These are phyloP conservation scores for Cuculus canorus DNA, from an alignment of 2,797 vertebrate species.

Conservation along the genomic window DNA sequence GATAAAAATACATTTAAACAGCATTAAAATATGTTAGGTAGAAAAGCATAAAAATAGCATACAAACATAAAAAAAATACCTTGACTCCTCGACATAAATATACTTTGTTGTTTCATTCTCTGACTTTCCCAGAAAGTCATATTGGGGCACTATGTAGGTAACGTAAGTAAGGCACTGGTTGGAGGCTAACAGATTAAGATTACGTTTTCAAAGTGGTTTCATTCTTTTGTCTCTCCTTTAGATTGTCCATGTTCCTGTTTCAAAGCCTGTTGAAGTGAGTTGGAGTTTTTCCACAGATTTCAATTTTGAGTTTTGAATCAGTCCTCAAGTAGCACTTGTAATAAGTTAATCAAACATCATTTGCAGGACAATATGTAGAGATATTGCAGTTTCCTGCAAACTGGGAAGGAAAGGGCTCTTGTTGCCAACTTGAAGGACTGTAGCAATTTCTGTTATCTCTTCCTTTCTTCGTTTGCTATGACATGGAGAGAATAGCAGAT, in stretches of 20 bases:
- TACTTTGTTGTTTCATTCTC: background rate
- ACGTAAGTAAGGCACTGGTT: background rate
- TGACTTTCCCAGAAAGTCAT: conserved; percentile 1
- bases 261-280: background rate
- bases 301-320: background rate
- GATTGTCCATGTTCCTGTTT: background rate
- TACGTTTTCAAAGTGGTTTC: background rate
- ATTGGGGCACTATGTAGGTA: background rate
- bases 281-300: background rate
- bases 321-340: background rate
- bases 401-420: background rate
- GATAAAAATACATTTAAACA: conserved; percentile 13
- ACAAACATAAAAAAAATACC: background rate
- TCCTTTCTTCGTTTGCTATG: background rate
- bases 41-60: conserved; percentile 12
- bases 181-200: background rate
- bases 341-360: background rate
- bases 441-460: background rate
- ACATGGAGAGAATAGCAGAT: background rate
- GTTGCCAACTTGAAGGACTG: background rate
- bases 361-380: background rate
- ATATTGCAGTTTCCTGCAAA: background rate
- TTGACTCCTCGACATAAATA: background rate
- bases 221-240: background rate
- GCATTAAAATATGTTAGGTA: conserved; percentile 11